Conservation (phyloP, 37 sponge, comb jelly and placozoan species). For the Ephydatia muelleri region DNA sequence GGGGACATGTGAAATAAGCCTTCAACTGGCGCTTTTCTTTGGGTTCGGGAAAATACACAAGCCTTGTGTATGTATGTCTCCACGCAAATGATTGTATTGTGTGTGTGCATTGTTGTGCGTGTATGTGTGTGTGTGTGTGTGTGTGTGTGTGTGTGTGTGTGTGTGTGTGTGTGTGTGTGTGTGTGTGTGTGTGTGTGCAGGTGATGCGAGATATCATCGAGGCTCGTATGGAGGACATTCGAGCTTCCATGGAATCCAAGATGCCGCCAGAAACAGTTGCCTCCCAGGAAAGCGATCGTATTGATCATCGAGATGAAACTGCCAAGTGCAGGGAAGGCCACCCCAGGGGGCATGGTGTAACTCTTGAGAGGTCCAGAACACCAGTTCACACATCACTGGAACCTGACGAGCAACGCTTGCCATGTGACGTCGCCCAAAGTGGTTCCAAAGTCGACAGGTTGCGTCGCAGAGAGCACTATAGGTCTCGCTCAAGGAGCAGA, state of each 20-base stretch:
- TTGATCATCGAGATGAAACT: not conserved
- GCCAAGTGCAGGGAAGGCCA: not conserved
- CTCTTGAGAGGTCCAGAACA: not conserved
- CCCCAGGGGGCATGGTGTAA: not conserved
- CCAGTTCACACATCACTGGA: not conserved
- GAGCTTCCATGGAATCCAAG: not conserved
- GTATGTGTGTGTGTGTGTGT: no score
- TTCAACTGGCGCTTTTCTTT: no score
- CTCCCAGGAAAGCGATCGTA: not conserved
- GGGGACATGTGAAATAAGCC: no score
- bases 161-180: not conserved
- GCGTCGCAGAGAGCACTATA: not conserved
- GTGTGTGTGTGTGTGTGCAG: constrained; percentile 17
- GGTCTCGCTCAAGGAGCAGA: not conserved
- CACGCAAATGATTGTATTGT: no score
- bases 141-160: no score
- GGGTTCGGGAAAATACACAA: no score
- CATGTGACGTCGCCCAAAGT: not conserved
- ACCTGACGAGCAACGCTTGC: not conserved
- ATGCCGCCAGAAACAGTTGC: not conserved
- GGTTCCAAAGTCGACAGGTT: not conserved
- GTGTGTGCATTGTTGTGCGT: no score
- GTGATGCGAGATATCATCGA: constrained; percentile 52
- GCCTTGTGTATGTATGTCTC: no score
- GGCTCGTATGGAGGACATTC: constrained; percentile 52